phyloP scores from a whole-genome alignment of 1,140 invertebrate species.

The Drosophila kurseongensis region DNA sequence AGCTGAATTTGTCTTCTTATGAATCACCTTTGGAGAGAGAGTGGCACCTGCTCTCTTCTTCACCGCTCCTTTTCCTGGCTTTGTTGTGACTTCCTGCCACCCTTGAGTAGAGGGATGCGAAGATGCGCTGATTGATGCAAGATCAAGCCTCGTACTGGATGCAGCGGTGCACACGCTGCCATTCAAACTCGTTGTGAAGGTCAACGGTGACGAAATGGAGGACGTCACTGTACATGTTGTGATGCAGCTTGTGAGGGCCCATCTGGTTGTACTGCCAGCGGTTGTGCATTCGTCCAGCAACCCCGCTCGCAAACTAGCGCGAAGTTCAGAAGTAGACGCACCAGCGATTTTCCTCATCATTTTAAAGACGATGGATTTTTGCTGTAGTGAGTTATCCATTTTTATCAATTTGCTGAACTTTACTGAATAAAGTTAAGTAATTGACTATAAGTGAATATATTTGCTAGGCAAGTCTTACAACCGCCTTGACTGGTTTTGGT shows the following conservation, averaged over 20 bases:
- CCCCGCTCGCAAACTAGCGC: not conserved
- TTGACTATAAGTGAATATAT: too few relatives aligned
- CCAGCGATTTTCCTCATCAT: too few relatives aligned
- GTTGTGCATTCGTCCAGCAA: not conserved
- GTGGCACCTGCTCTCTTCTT: not conserved
- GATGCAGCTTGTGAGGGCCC: conserved; percentile 3
- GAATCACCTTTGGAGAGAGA: too few relatives aligned
- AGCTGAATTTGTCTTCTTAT: too few relatives aligned
- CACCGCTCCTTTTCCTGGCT: not conserved
- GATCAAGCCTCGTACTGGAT: not conserved
- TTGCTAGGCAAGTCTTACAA: too few relatives aligned
- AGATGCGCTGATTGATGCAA: too few relatives aligned
- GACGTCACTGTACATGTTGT: not conserved
- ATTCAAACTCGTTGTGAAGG: not conserved
- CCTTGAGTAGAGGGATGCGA: not conserved
- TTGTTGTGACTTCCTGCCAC: not conserved
- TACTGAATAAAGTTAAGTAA: too few relatives aligned
- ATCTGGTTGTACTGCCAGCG: conserved; percentile 4
- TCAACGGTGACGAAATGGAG: not conserved
- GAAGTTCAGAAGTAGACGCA: not conserved
- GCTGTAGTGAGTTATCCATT: too few relatives aligned
- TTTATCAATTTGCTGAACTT: too few relatives aligned
- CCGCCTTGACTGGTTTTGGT: too few relatives aligned
- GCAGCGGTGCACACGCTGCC: not conserved
- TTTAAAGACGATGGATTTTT: too few relatives aligned